phyloP scores from a whole-genome alignment of 2,888 invertebrate species.

The Auanema freiburgensis region DNA sequence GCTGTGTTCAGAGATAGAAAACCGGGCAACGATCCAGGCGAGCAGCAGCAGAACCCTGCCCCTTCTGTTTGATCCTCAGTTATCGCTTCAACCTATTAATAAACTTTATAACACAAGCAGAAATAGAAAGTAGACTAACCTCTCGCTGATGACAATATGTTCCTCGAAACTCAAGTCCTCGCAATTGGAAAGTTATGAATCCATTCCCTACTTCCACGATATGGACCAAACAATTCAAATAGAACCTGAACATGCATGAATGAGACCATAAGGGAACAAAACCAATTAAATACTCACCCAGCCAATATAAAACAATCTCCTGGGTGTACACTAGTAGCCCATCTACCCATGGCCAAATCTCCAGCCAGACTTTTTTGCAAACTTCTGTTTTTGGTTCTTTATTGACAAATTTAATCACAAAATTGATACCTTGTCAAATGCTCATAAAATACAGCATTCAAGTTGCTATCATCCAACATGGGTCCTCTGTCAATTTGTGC shows the following conservation, averaged over 20 bases:
- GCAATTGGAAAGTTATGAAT: constrained; percentile 91
- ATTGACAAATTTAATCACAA: too few relatives aligned
- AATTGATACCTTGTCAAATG: too few relatives aligned
- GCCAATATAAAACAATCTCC: constrained; percentile 98
- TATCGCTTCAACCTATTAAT: constrained; percentile 83
- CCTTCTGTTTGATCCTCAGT: constrained; percentile 95
- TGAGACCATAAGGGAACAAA: not conserved
- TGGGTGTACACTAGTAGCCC: constrained; percentile 87
- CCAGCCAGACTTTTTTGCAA: constrained; percentile 89
- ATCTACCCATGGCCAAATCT: constrained; percentile 84
- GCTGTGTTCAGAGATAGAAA: constrained; percentile 93
- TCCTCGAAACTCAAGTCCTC: constrained; percentile 92
- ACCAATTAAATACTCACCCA: constrained; percentile 65
- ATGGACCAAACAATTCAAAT: constrained; percentile 95
- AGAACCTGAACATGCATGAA: constrained; percentile 73
- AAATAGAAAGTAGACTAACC: constrained; percentile 1
- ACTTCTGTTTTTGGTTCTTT: too few relatives aligned
- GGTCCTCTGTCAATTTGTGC: constrained; percentile 88
- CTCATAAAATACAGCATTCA: constrained; percentile 99
- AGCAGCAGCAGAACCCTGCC: constrained; percentile 88
- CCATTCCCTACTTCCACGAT: constrained; percentile 96
- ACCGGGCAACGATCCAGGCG: constrained; percentile 77
- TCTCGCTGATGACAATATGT: constrained; percentile 98
- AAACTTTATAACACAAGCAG: not conserved
- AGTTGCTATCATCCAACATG: constrained; percentile 79